phyloP scores from a whole-genome alignment of 1,140 invertebrate genomes.

The Cecropterus lyciades region DNA sequence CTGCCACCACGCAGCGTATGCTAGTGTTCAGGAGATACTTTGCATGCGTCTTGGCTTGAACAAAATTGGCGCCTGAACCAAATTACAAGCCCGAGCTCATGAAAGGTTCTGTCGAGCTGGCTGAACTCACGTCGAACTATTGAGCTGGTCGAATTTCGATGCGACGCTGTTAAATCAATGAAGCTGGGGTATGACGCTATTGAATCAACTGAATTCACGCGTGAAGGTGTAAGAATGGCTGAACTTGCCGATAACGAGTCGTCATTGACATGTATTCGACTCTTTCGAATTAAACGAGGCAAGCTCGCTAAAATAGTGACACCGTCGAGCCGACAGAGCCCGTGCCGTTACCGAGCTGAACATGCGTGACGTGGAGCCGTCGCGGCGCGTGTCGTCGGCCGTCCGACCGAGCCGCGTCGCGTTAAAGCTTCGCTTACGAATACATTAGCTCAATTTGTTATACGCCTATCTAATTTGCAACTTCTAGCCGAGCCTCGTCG shows the following conservation, averaged over 20 bases:
- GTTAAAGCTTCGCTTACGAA: conserved; percentile 76
- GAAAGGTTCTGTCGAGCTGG: conserved; percentile 42
- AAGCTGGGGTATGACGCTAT: background rate
- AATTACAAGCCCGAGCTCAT: conserved; percentile 9
- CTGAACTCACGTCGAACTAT: too few species aligned
- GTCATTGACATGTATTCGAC: too few species aligned
- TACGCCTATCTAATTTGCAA: conserved; percentile 79
- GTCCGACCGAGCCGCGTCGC: conserved; percentile 50
- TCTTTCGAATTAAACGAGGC: too few species aligned
- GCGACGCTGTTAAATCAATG: conserved; percentile 5
- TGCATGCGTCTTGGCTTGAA: conserved; percentile 14
- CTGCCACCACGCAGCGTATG: too few species aligned
- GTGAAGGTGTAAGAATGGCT: background rate
- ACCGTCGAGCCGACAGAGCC: too few species aligned
- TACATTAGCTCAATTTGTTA: conserved; percentile 78
- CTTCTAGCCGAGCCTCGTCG: conserved; percentile 61
- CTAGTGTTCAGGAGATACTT: too few species aligned
- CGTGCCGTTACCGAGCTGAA: background rate
- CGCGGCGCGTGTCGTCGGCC: conserved; percentile 6
- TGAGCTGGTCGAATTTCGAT: too few species aligned
- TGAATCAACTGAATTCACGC: background rate
- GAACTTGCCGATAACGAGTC: too few species aligned
- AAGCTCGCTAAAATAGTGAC: too few species aligned
- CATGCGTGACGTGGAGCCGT: background rate
- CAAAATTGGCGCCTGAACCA: background rate